Evolutionary conservation across 2,888 invertebrate species (phyloP).

Genomic region (Microctonus hyperodae): DNA sequence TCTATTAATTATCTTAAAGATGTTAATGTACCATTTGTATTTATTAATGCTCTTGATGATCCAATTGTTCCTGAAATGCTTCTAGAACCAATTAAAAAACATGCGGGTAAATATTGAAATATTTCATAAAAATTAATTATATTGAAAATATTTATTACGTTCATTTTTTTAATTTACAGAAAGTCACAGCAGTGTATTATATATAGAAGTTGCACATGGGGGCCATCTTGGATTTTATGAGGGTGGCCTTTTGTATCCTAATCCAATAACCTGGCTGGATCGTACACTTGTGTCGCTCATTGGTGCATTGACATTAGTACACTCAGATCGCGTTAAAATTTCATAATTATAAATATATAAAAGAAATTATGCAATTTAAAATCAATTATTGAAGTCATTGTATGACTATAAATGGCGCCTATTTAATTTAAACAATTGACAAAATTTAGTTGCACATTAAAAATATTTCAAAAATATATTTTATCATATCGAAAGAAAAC

Average conservation of each 20-base stretch:
- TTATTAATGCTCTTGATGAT: constrained; percentile 91
- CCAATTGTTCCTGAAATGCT: constrained; percentile 86
- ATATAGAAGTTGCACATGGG: constrained; percentile 86
- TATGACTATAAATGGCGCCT: neutral
- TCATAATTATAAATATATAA: constrained; percentile 44
- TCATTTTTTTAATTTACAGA: constrained; percentile 64
- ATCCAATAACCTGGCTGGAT: constrained; percentile 93
- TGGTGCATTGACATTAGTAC: constrained; percentile 74
- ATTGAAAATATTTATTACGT: neutral
- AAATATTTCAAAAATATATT: neutral
- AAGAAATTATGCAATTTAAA: neutral
- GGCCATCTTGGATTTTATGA: constrained; percentile 96
- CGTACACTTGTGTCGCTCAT: constrained; percentile 83
- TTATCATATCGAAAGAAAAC: too few species aligned
- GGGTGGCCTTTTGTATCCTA: constrained; percentile 85
- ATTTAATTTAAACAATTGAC: neutral
- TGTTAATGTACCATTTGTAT: constrained; percentile 86
- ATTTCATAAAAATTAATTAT: neutral
- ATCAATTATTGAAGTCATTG: too few species aligned
- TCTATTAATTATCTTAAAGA: constrained; percentile 80
- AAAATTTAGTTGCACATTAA: neutral
- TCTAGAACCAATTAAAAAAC: constrained; percentile 75
- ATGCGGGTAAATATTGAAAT: constrained; percentile 70
- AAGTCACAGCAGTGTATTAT: constrained; percentile 73
- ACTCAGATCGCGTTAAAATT: constrained; percentile 60